Evolutionary conservation across 2,888 invertebrate genomes (phyloP).

Genomic region (Hirtodrosophila histrioides): DNA sequence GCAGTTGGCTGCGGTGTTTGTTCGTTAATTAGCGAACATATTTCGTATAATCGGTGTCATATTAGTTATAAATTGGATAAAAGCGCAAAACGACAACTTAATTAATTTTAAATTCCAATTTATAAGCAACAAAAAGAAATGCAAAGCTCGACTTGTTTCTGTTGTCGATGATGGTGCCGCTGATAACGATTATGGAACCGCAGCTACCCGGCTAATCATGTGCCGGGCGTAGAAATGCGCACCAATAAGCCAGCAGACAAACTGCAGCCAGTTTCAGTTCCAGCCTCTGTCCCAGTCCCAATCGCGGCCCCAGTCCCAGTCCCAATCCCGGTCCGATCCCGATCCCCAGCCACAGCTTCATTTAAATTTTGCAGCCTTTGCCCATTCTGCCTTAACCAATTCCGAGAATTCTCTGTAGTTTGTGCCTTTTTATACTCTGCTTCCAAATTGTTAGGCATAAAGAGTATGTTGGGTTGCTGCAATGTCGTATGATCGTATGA

Average conservation of each 20-base stretch:
- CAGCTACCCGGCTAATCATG: slow-evolving; percentile 44
- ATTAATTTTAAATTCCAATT: slow-evolving; percentile 84
- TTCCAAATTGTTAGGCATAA: too few relatives aligned
- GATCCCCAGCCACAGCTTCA: slow-evolving; percentile 62
- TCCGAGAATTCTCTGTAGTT: slow-evolving; percentile 56
- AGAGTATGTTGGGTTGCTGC: too few relatives aligned
- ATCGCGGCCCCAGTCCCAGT: too few relatives aligned
- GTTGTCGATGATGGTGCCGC: slow-evolving; percentile 61
- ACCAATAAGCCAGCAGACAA: slow-evolving; percentile 53
- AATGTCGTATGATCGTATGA: too few relatives aligned
- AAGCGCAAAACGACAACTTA: slow-evolving; percentile 84
- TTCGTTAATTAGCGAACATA: slow-evolving; percentile 85
- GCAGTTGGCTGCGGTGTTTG: slow-evolving; percentile 74
- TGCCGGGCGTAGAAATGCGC: slow-evolving; percentile 41
- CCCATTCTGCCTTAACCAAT: slow-evolving; percentile 53
- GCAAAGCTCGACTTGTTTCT: slow-evolving; percentile 16
- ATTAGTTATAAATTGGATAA: slow-evolving; percentile 84
- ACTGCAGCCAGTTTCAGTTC: slow-evolving; percentile 43
- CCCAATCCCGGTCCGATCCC: background rate
- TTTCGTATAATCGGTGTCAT: slow-evolving; percentile 85
- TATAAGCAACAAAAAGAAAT: slow-evolving; percentile 64
- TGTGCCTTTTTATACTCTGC: slow-evolving; percentile 9
- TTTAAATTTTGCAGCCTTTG: slow-evolving; percentile 68
- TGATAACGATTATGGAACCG: slow-evolving; percentile 70
- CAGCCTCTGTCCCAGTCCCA: too few relatives aligned